Conservation (phyloP, 1,140 invertebrate genomes). For the Scaptomyza hsui region DNA sequence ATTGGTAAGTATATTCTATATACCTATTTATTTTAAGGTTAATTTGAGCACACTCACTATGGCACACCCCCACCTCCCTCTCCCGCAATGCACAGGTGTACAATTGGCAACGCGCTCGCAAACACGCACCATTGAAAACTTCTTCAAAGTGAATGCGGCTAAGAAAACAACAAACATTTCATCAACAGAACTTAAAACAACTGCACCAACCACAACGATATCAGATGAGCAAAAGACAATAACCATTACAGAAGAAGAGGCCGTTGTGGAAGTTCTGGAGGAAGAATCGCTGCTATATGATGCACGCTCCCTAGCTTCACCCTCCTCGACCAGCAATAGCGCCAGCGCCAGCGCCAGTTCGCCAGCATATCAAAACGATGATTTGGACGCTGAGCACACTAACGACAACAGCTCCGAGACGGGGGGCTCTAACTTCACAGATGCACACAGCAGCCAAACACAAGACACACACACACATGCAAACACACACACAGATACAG, state of each 20-base stretch:
- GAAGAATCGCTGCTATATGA: slow-evolving; percentile 58
- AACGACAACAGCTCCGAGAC: slow-evolving; percentile 31
- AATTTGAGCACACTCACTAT: slow-evolving; percentile 38
- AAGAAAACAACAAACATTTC: slow-evolving; percentile 29
- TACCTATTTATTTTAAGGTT: slow-evolving; percentile 57
- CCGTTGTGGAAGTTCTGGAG: slow-evolving; percentile 29
- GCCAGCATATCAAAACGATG: slow-evolving; percentile 54
- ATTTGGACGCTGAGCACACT: slow-evolving; percentile 34
- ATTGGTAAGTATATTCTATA: slow-evolving; percentile 62
- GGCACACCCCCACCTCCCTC: background rate
- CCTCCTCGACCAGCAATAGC: slow-evolving; percentile 33
- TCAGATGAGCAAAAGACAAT: slow-evolving; percentile 42
- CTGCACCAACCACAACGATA: slow-evolving; percentile 18
- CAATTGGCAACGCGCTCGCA: slow-evolving; percentile 77
- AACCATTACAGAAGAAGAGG: slow-evolving; percentile 25
- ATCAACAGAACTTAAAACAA: slow-evolving; percentile 20
- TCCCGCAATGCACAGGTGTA: slow-evolving; percentile 57
- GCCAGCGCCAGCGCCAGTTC: slow-evolving; percentile 46
- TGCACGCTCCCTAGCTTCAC: slow-evolving; percentile 50
- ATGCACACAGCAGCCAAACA: slow-evolving; percentile 3
- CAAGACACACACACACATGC: slow-evolving; percentile 1
- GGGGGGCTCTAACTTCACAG: slow-evolving; percentile 8
- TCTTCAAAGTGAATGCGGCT: slow-evolving; percentile 73
- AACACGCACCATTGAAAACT: slow-evolving; percentile 80
- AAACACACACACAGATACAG: slow-evolving; percentile 11